Conservation (phyloP, 2,113 vertebrate genomes). For the Rhinoderma darwinii region DNA sequence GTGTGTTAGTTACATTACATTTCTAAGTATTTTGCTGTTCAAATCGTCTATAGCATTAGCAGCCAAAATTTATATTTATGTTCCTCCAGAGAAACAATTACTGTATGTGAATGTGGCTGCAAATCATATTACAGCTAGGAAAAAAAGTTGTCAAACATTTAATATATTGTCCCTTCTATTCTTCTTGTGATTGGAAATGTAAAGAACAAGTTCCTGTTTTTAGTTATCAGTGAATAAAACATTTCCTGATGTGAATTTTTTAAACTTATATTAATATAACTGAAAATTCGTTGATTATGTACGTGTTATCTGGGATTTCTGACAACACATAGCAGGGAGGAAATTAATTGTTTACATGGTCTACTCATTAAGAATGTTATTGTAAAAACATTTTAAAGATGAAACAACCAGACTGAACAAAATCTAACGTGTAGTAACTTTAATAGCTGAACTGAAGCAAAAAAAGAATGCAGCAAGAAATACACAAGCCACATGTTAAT, state of each 20-base stretch:
- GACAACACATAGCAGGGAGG: conserved; percentile 62
- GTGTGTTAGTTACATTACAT: not conserved
- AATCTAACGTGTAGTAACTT: not conserved
- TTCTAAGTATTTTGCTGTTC: not conserved
- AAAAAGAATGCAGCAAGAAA: no score
- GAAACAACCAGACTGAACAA: not conserved
- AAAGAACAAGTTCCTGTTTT: conserved; percentile 70
- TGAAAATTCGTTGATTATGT: conserved; percentile 1
- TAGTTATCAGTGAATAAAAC: conserved; percentile 78
- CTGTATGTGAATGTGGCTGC: conserved; percentile 76
- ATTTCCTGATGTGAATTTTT: conserved; percentile 78
- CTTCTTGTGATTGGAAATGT: conserved; percentile 65
- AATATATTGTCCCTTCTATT: conserved; percentile 68
- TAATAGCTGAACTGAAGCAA: no score
- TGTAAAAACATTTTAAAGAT: conserved; percentile 62
- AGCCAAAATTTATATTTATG: not conserved
- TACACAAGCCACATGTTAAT: no score
- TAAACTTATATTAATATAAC: conserved; percentile 62
- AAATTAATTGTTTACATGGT: conserved; percentile 63
- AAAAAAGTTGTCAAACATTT: conserved; percentile 67
- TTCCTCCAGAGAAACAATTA: conserved; percentile 61
- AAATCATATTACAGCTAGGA: conserved; percentile 60
- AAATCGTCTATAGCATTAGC: not conserved
- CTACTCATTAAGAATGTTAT: conserved; percentile 63
- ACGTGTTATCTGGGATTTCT: conserved; percentile 60